Evolutionary conservation across 2,797 vertebrate genomes (phyloP), one percentile per base, ranked within the genome.

Genomic region (Lophius americanus): DNA sequence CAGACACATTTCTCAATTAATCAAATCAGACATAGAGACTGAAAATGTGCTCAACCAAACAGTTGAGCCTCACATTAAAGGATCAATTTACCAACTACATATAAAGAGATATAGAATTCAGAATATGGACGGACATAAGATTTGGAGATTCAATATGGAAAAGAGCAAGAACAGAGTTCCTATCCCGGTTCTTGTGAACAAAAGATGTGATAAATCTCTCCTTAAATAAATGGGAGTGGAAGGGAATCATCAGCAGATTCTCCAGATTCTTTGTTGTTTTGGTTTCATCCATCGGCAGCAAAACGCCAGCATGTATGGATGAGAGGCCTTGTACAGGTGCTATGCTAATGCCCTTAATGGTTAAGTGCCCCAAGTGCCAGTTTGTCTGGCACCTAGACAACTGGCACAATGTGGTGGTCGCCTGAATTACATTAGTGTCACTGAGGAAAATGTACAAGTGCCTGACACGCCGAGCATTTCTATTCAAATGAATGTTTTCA

Each of bases 321-420:
- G 87, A 88, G 89, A 86, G 82, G 79, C 71, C 81, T 68, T 71
- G 78, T 68, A 63, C 82, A 86, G 87, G 83, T 82, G 84, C 82
- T 78, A 75, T 88, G 87, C 88, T 89, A 91, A 86, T 78, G 79
- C 91, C 90, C 89, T 91, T 91, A 94, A 94, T 80, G 88, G 89
- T 91, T 90, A 93, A 93, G 85, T 86, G 85, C 81, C 85, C 82
- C 74, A 63, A 86, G 88, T 90, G 92, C 89, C 87, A 90, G 85
- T 83, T 80, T 72, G 83, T 68, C 82, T 94, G 93, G 93, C 92
- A 83, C 64, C 6, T 44, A 62, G 88, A 92, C 93, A 93, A 76
- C 89, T 92, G 92, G 93, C 92, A 80, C 78, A 65, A 54, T 1
- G 62, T 72, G 71, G 74, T 79, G 71, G 81, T 81, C 86, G 81